These are phyloP conservation scores for Meriones psammophilus DNA, from an alignment of 2,797 vertebrate genomes.

Conservation along the genomic window DNA sequence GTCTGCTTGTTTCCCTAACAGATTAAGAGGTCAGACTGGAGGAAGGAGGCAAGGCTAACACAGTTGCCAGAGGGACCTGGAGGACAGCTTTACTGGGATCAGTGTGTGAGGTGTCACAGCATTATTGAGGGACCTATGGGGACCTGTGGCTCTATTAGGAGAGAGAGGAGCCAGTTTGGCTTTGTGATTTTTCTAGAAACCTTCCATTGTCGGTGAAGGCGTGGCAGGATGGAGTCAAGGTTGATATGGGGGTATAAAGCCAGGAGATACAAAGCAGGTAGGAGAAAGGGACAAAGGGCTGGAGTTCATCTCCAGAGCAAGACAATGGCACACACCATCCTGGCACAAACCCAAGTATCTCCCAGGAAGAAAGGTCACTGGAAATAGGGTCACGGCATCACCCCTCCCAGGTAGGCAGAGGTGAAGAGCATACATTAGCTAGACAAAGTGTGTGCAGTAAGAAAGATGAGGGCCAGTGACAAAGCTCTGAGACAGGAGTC, in stretches of 20 bases:
- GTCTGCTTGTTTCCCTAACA: not conserved
- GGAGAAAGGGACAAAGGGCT: not conserved
- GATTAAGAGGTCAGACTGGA: not conserved
- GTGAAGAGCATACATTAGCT: not conserved
- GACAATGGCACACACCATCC: accelerated
- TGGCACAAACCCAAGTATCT: not conserved
- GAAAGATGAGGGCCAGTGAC: not conserved
- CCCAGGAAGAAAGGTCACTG: not conserved
- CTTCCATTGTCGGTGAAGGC: not conserved
- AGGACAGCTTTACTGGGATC: not conserved
- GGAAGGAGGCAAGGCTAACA: not conserved
- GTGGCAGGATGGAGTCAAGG: not conserved
- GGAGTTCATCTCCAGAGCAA: not conserved
- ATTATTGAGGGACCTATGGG: not conserved
- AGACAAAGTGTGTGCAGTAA: not conserved
- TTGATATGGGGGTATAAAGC: not conserved
- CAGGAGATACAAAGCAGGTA: not conserved
- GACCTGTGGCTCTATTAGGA: not conserved
- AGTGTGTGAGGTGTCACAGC: not conserved
- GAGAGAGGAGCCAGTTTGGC: not conserved
- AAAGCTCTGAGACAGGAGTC: not conserved
- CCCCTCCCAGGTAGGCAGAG: not conserved
- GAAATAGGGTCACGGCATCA: not conserved
- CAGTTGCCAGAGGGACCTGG: too few relatives aligned
- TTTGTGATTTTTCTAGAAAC: not conserved